These are phyloP conservation scores for Gallinago solitaria DNA, from an alignment of 2,797 vertebrate species.

Conservation along the genomic window DNA sequence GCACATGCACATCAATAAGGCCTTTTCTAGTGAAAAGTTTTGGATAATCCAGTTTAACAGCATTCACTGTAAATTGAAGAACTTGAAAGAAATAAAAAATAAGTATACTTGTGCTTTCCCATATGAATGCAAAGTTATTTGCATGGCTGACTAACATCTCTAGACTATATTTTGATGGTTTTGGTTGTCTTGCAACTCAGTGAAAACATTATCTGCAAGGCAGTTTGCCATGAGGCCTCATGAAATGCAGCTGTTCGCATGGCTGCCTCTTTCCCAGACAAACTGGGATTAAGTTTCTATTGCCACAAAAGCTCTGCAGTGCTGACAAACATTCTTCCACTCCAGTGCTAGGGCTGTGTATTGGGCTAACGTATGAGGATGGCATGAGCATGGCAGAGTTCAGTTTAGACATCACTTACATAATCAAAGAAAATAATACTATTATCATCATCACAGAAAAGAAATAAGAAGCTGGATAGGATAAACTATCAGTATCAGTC, in stretches of 20 bases:
- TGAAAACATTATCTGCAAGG: neutral
- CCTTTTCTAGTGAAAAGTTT: neutral
- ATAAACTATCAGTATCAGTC: neutral
- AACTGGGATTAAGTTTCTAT: neutral
- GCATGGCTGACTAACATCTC: neutral
- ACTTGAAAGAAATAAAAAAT: conserved; percentile 9
- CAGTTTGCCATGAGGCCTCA: neutral
- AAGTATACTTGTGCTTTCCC: conserved; percentile 45
- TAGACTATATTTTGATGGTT: neutral
- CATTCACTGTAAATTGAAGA: neutral
- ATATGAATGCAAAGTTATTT: neutral
- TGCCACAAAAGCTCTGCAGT: neutral
- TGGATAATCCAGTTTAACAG: conserved; percentile 25
- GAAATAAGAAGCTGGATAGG: neutral
- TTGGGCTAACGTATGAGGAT: neutral
- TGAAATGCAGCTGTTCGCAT: neutral
- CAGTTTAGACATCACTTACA: neutral
- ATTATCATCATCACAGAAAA: neutral
- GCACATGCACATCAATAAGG: neutral
- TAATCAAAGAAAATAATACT: neutral
- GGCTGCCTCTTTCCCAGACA: conserved; percentile 9
- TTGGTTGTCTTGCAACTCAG: neutral
- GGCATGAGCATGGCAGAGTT: neutral
- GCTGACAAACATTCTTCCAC: neutral
- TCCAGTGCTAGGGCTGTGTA: neutral